Evolutionary conservation across 2,888 invertebrate species (phyloP).

Genomic region (Netelia fuscicornis): DNA sequence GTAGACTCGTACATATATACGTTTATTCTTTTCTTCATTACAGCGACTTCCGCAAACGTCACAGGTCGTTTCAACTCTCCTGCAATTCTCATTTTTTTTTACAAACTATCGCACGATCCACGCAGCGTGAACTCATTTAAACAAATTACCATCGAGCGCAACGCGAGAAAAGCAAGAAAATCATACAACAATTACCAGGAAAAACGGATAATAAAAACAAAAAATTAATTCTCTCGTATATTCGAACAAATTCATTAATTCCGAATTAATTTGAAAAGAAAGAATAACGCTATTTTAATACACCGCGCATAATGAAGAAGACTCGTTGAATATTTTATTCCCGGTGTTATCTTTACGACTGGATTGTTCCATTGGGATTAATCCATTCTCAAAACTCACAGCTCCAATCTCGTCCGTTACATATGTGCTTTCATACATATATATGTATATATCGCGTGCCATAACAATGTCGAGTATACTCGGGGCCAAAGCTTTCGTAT

Average conservation of each 20-base stretch:
- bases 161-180: not conserved
- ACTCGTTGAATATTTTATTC: not conserved
- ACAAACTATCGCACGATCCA: constrained; percentile 13
- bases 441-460: constrained; percentile 13
- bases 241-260: not conserved
- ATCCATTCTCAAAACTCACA: not conserved
- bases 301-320: not conserved
- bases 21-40: constrained; percentile 23
- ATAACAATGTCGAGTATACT: constrained; percentile 1
- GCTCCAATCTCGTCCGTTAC: not conserved
- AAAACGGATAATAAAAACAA: not conserved
- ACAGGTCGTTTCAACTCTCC: constrained; percentile 40
- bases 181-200: not conserved
- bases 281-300: not conserved
- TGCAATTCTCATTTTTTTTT: constrained; percentile 15
- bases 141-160: not conserved
- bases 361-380: not conserved
- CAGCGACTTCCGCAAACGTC: constrained; percentile 51
- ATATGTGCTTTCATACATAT: not conserved
- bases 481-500: constrained; percentile 3
- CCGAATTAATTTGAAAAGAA: not conserved
- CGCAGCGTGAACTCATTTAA: not conserved
- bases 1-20: not conserved
- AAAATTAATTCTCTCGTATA: not conserved
- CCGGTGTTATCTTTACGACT: not conserved